Evolutionary conservation across 2,797 vertebrate genomes (phyloP), one percentile per base, ranked within the genome.

Genomic region (Melanotaenia maccullochi): DNA sequence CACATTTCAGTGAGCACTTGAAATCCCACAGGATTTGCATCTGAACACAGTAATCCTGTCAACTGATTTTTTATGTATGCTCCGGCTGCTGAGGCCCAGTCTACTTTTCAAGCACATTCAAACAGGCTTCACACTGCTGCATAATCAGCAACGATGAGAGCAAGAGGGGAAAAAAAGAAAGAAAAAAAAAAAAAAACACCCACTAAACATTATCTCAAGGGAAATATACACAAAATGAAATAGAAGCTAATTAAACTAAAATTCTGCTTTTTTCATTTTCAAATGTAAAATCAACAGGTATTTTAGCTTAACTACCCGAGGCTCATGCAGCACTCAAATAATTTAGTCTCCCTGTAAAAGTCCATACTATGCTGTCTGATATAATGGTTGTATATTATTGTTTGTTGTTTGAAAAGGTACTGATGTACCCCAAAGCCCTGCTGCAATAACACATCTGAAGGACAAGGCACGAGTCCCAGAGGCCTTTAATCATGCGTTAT

Each of bases 31-130:
- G 83, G 80, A 91, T 91, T 91, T 87, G 75, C 88, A 89, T 92
- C 72, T 78, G 84, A 90, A 90, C 91, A 88, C 78, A 81, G 79
- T 76, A 87, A 83, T 90, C 79, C 79, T 81, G 85, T 84, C 86
- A 73, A 81, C 76, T 54, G 64, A 81, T 85, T 87, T 87, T 85
- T 85, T 77, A 83, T 88, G 78, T 70, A 76, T 83, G 85, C 76
- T 78, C 73, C 24, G 12, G 69, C 79, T 81, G 72, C 74, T 35
- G 62, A 60, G 3, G 79, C 76, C 71, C 56, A 6, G 63, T 36
- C 40, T 73, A 75, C 66, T 49, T 85, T 82, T 78, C 76, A 82
- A 78, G 78, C 82, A 82, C 28, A 44, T 65, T 81, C 76, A 75
- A 67, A 86, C 79, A 78, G 42, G 55, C 40, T 59, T 47, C 74